These are phyloP conservation scores for Aquatica leii DNA, from an alignment of 2,888 invertebrate genomes.

Conservation along the genomic window DNA sequence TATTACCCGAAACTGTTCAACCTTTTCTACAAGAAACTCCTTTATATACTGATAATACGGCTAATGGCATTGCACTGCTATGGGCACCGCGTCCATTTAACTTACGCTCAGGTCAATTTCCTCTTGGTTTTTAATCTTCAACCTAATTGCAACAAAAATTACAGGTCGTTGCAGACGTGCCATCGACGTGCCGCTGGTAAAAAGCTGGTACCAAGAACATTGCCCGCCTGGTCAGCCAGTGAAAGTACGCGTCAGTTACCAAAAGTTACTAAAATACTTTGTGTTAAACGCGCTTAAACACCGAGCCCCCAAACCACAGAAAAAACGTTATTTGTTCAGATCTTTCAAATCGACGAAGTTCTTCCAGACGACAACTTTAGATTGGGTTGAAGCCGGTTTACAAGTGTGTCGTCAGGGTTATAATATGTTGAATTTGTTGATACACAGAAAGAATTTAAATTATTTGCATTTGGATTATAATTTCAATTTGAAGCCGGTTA, in stretches of 20 bases:
- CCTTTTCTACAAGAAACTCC: constrained; percentile 95
- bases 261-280: constrained; percentile 97
- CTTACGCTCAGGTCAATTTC: constrained; percentile 88
- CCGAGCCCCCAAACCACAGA: constrained; percentile 97
- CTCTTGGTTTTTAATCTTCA: no score
- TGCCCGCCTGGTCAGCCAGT: constrained; percentile 97
- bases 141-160: constrained; percentile 1
- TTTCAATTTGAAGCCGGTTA: constrained; percentile 99
- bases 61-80: constrained; percentile 94
- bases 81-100: constrained; percentile 99
- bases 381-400: constrained; percentile 99
- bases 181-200: constrained; percentile 96
- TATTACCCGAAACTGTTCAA: constrained; percentile 87
- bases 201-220: constrained; percentile 96
- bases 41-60: constrained; percentile 97
- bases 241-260: constrained; percentile 98
- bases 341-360: constrained; percentile 99
- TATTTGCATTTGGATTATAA: constrained; percentile 99
- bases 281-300: constrained; percentile 98
- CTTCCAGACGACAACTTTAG: constrained; percentile 98
- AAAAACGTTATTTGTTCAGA: constrained; percentile 96
- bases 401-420: constrained; percentile 99
- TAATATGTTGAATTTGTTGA: constrained; percentile 98
- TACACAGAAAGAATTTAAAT: constrained; percentile 99
- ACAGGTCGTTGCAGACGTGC: constrained; percentile 91